Evolutionary conservation across 2,113 vertebrate species (phyloP).

Genomic region (Poecilia latipinna): DNA sequence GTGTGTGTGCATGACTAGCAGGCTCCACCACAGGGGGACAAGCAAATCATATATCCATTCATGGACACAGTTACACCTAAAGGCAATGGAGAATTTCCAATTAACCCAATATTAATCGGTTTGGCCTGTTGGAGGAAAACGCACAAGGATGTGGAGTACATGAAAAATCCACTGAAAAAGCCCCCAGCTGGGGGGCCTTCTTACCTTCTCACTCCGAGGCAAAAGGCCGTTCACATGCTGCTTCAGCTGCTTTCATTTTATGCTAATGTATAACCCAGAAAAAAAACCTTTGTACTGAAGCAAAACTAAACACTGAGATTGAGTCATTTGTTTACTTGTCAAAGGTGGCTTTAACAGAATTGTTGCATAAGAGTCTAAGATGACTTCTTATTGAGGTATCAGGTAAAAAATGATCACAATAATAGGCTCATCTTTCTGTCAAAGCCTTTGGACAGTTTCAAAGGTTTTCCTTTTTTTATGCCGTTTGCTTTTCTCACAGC

Average conservation of each 20-base stretch:
- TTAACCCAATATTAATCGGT: no score
- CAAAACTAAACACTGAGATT: constrained; percentile 2
- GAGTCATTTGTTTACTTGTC: background rate
- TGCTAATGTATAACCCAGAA: constrained; percentile 13
- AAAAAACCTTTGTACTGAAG: background rate
- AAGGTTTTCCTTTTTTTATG: background rate
- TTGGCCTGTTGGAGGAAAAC: no score
- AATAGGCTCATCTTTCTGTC: background rate
- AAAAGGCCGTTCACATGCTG: background rate
- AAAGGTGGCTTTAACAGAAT: constrained; percentile 4
- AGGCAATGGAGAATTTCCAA: no score
- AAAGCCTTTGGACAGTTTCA: constrained; percentile 12
- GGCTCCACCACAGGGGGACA: no score
- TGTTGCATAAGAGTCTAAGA: background rate
- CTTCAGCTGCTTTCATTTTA: constrained; percentile 3
- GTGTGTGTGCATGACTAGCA: no score
- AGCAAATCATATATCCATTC: no score
- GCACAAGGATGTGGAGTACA: no score
- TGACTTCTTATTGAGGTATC: background rate
- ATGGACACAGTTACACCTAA: no score
- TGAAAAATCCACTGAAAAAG: no score
- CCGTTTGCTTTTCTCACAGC: background rate
- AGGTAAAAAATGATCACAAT: background rate
- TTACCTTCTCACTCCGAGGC: background rate
- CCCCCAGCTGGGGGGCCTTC: no score